Evolutionary conservation across 2,888 invertebrate species (phyloP).

Genomic region (Lycia hirtaria): DNA sequence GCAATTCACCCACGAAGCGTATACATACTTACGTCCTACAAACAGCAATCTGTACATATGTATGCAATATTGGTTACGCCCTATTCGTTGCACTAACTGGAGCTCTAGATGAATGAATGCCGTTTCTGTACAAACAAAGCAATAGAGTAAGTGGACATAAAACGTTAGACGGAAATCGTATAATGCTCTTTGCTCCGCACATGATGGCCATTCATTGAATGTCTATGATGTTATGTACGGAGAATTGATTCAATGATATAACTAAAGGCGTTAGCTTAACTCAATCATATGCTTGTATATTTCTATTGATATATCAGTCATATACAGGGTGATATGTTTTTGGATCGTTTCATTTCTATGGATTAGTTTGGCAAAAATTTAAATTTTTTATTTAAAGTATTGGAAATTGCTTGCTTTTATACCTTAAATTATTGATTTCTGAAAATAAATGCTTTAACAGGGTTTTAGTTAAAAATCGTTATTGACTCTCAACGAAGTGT

Average conservation of each 20-base stretch:
- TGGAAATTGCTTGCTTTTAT: no score
- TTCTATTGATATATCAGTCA: slow-evolving; percentile 32
- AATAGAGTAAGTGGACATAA: slow-evolving; percentile 23
- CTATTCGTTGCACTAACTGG: neutral
- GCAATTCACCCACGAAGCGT: neutral
- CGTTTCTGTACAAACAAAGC: slow-evolving; percentile 38
- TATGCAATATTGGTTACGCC: slow-evolving; percentile 4
- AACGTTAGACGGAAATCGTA: slow-evolving; percentile 26
- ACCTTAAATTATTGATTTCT: no score
- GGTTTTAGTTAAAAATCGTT: no score
- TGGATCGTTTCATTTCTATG: no score
- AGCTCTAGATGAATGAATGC: slow-evolving; percentile 37
- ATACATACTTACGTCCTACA: neutral
- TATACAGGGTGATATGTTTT: no score
- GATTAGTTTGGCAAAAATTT: no score
- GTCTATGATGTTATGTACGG: slow-evolving; percentile 20
- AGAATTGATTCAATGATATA: slow-evolving; percentile 22
- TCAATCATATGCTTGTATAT: slow-evolving; percentile 19
- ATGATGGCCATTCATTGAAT: slow-evolving; percentile 43
- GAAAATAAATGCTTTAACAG: no score
- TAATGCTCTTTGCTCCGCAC: slow-evolving; percentile 35
- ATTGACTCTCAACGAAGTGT: no score
- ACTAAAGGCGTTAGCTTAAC: slow-evolving; percentile 4
- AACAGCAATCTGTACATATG: neutral
- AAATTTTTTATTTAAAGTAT: no score